These are phyloP conservation scores for Halcyon leucocephala DNA, from an alignment of 2,797 vertebrate genomes.

Conservation along the genomic window DNA sequence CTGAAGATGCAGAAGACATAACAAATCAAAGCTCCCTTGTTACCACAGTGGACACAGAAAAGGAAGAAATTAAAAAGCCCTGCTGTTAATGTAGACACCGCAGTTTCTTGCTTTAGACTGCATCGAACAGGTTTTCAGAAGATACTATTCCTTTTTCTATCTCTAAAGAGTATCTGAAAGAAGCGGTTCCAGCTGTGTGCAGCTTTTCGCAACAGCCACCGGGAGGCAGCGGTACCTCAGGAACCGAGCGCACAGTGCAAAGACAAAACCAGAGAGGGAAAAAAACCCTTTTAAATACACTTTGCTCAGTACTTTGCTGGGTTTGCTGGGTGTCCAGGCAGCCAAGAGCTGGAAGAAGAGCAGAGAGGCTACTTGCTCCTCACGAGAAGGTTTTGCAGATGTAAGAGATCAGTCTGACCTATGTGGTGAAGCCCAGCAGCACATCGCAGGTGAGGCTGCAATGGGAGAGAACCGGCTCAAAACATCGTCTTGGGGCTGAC, in stretches of 20 bases:
- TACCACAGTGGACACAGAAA: not conserved
- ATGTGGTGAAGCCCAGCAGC: fast-evolving
- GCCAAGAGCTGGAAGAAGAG: not conserved
- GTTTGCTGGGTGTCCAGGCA: not conserved
- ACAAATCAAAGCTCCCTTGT: not conserved
- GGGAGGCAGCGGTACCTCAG: constrained; percentile 11
- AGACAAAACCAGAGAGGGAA: not conserved
- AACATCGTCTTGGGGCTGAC: fast-evolving
- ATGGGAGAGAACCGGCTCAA: not conserved
- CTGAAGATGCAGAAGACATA: not conserved
- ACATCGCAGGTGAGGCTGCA: fast-evolving
- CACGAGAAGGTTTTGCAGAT: not conserved
- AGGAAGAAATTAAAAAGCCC: fast-evolving
- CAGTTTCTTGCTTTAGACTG: not conserved
- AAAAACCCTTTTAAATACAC: not conserved
- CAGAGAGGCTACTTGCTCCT: fast-evolving
- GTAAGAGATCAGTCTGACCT: not conserved
- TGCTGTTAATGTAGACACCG: not conserved
- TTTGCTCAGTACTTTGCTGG: not conserved
- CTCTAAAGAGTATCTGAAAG: fast-evolving
- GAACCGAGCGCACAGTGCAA: fast-evolving
- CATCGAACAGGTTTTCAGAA: not conserved
- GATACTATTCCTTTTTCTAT: fast-evolving
- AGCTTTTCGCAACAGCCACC: not conserved
- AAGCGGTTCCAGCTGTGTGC: fast-evolving